Percentiles rank a stretch among this genome's conserved stretches.
phyloP scores from a whole-genome alignment of 2,888 invertebrate genomes.

The Amaurobius ferox region DNA sequence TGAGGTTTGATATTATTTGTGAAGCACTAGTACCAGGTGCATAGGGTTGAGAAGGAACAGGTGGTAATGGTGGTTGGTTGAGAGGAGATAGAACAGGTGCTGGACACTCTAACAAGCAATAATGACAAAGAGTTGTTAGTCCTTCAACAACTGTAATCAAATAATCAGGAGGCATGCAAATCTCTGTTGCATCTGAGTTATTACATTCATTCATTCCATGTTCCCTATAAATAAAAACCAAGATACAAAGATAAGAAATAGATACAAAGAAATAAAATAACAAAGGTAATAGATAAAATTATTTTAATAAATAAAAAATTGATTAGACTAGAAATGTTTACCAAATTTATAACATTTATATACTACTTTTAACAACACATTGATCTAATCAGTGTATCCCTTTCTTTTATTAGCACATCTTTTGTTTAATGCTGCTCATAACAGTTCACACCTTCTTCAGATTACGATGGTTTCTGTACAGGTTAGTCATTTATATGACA shows the following conservation, averaged over 20 bases:
- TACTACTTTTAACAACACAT: too few species aligned
- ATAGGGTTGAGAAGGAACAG: conserved; percentile 71
- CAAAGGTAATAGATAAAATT: too few species aligned
- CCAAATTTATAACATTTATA: too few species aligned
- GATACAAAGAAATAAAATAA: not conserved
- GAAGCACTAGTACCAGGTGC: conserved; percentile 76
- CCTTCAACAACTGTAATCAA: conserved; percentile 87
- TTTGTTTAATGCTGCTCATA: too few species aligned
- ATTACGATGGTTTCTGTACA: too few species aligned
- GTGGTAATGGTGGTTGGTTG: conserved; percentile 75
- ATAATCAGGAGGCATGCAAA: conserved; percentile 84
- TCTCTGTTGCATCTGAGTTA: not conserved
- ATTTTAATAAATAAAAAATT: not conserved
- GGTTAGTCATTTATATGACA: too few species aligned
- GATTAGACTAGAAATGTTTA: not conserved
- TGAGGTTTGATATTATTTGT: conserved; percentile 87
- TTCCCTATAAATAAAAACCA: conserved; percentile 5
- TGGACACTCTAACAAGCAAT: conserved; percentile 83
- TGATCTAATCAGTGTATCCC: too few species aligned
- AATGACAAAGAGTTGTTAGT: conserved; percentile 87
- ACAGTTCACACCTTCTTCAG: too few species aligned
- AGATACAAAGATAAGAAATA: not conserved
- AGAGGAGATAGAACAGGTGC: conserved; percentile 76
- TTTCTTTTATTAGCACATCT: too few species aligned
- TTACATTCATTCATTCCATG: not conserved